Conservation (phyloP, 2,797 vertebrate species). For the Microctenopoma steveboyesi region DNA sequence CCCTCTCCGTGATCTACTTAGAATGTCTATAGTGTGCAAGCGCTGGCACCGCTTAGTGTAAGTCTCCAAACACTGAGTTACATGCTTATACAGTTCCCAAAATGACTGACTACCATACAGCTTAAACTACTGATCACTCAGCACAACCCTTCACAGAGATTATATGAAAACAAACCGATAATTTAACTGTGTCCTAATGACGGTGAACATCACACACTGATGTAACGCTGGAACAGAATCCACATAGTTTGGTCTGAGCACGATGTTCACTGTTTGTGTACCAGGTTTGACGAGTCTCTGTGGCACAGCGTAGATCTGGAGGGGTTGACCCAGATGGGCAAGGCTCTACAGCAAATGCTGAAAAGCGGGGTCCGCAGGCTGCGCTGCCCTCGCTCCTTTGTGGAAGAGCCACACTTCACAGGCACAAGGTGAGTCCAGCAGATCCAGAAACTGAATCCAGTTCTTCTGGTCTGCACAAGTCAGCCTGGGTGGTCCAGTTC, state of each 20-base stretch:
- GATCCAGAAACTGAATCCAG: accelerated
- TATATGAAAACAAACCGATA: background rate
- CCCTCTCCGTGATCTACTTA: conserved; percentile 87
- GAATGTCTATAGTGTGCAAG: conserved; percentile 84
- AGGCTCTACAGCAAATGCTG: conserved; percentile 86
- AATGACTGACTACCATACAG: too few species aligned
- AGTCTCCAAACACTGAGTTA: conserved; percentile 66
- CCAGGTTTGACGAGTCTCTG: conserved; percentile 92
- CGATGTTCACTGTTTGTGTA: background rate
- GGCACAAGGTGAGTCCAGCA: conserved; percentile 80
- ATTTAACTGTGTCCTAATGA: too few species aligned
- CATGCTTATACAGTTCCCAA: background rate
- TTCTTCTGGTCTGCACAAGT: background rate
- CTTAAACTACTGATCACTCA: background rate
- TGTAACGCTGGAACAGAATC: too few species aligned
- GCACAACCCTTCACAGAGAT: background rate
- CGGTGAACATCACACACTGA: too few species aligned
- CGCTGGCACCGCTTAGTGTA: conserved; percentile 90
- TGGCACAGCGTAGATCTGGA: conserved; percentile 93
- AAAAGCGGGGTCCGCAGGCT: conserved; percentile 85
- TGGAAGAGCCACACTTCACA: conserved; percentile 82
- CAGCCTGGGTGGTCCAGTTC: background rate
- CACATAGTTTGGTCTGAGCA: too few species aligned
- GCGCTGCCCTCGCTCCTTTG: conserved; percentile 89
- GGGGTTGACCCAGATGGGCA: conserved; percentile 81